These are phyloP conservation scores for Pygmarrhopalites habei DNA, from an alignment of 1,140 invertebrate species.

Conservation along the genomic window DNA sequence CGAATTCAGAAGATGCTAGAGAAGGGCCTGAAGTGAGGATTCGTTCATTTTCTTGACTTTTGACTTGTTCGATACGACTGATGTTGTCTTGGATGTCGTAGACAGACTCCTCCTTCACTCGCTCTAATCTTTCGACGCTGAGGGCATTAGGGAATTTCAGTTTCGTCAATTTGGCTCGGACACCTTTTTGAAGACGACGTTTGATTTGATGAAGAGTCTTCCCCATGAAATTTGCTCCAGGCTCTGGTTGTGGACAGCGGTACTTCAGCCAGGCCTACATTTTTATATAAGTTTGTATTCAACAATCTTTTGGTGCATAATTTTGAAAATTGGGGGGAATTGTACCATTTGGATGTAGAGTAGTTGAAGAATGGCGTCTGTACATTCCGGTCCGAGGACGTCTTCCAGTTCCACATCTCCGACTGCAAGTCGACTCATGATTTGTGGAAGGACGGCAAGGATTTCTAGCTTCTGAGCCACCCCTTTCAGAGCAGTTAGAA, in stretches of 20 bases:
- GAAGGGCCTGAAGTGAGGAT: too few species aligned
- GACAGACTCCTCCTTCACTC: too few species aligned
- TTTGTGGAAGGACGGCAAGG: neutral
- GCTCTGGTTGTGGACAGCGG: neutral
- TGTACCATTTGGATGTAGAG: slow-evolving; percentile 8
- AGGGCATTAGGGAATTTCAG: slow-evolving; percentile 1
- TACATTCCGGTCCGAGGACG: neutral
- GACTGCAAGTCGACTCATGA: slow-evolving; percentile 7
- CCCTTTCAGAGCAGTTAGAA: neutral
- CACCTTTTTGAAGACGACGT: slow-evolving; percentile 3
- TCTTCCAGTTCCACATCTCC: slow-evolving; percentile 4
- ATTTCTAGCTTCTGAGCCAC: slow-evolving; percentile 6
- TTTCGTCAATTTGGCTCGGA: slow-evolving; percentile 2
- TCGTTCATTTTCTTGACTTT: too few species aligned
- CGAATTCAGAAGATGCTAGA: too few species aligned
- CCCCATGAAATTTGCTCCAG: neutral
- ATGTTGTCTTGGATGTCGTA: too few species aligned
- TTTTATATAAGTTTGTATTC: neutral
- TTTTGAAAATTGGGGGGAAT: too few species aligned
- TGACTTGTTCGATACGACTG: too few species aligned
- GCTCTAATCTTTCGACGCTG: neutral
- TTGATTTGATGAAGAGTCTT: slow-evolving; percentile 5
- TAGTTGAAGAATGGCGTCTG: slow-evolving; percentile 3
- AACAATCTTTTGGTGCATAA: too few species aligned
- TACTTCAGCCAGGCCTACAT: neutral